Conservation (phyloP, 2,113 vertebrate genomes). For the Cyphomyrus plagiostoma region DNA sequence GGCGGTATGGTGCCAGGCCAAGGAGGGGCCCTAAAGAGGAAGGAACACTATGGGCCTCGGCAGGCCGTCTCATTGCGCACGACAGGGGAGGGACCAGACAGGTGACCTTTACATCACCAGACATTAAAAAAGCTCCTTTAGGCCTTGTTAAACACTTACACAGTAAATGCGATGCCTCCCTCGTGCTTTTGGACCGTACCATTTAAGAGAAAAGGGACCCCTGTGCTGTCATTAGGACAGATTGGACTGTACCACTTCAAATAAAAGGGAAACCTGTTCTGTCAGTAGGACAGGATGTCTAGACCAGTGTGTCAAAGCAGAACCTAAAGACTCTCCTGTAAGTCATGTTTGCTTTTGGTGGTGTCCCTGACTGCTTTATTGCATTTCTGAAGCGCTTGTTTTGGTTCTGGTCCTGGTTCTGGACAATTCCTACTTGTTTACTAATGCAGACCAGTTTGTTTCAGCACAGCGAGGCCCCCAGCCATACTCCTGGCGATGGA, state of each 20-base stretch:
- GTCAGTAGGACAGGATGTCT: background rate
- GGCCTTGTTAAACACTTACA: background rate
- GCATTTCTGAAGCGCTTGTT: background rate
- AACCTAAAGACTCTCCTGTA: background rate
- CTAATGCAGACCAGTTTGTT: background rate
- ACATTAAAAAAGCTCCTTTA: background rate
- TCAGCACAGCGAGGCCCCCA: background rate
- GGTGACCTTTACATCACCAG: background rate
- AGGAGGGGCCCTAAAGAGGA: slow-evolving; percentile 17
- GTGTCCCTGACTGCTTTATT: background rate
- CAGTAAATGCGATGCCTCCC: background rate
- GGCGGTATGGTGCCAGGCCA: background rate
- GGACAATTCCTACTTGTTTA: background rate
- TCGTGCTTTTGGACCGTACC: background rate
- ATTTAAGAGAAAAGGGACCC: background rate
- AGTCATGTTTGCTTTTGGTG: background rate
- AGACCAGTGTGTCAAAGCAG: background rate
- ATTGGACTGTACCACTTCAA: background rate
- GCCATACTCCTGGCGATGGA: background rate
- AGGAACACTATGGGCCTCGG: background rate
- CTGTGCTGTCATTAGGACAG: background rate
- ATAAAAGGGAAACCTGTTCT: background rate
- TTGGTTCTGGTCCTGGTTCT: background rate
- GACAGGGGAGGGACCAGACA: background rate
- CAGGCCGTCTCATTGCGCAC: background rate